These are phyloP conservation scores for Eulemur rufifrons DNA, from an alignment of 2,113 vertebrate genomes.

Conservation along the genomic window DNA sequence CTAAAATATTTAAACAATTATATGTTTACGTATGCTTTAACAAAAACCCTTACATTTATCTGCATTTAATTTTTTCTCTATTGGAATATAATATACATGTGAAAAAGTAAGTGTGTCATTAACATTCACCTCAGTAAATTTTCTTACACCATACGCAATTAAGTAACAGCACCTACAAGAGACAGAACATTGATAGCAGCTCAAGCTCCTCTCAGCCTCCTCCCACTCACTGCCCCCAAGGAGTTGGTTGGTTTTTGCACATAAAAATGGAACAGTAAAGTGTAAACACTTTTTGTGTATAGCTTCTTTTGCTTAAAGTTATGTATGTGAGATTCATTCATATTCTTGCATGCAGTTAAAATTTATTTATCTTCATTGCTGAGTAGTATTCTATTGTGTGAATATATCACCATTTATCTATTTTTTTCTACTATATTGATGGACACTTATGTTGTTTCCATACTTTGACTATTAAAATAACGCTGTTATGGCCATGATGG, in stretches of 20 bases:
- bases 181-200: background rate
- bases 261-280: background rate
- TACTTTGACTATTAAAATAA: background rate
- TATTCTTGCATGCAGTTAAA: background rate
- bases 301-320: background rate
- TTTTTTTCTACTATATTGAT: background rate
- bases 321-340: background rate
- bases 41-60: background rate
- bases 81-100: background rate
- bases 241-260: background rate
- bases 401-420: too few species aligned
- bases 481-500: background rate
- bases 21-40: background rate
- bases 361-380: background rate
- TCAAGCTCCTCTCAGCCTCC: rapidly evolving
- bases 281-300: background rate
- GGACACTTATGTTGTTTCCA: background rate
- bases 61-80: background rate
- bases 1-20: slow-evolving; percentile 37
- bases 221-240: background rate
- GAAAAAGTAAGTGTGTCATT: background rate
- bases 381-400: background rate
- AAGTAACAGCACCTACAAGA: background rate
- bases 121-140: background rate
- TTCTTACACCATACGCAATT: background rate